phyloP scores from a whole-genome alignment of 1,140 invertebrate genomes.

The Drosophila malerkotliana region DNA sequence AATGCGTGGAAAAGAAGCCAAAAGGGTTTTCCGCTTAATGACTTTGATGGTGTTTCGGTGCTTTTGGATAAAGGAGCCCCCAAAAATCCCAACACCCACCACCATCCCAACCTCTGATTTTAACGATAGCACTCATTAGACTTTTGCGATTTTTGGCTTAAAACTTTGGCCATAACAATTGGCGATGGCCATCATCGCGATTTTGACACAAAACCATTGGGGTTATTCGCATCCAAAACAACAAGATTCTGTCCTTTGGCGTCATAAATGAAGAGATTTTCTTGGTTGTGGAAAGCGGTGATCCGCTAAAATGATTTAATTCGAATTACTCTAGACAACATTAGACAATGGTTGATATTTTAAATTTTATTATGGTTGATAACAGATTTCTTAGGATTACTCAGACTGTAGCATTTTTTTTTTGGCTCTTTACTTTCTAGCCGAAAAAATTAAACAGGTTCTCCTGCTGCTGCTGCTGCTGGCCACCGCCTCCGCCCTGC shows the following conservation, averaged over 20 bases:
- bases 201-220: slow-evolving; percentile 36
- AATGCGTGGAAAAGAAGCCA: slow-evolving; percentile 69
- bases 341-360: not conserved
- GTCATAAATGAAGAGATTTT: slow-evolving; percentile 26
- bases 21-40: slow-evolving; percentile 75
- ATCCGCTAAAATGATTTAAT: not conserved
- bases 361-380: not conserved
- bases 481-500: slow-evolving; percentile 25
- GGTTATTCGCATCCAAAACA: slow-evolving; percentile 25
- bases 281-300: slow-evolving; percentile 3
- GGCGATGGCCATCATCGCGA: slow-evolving; percentile 54
- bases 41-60: slow-evolving; percentile 53
- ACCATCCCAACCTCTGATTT: slow-evolving; percentile 42
- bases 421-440: not conserved
- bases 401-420: slow-evolving; percentile 7
- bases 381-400: not conserved
- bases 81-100: slow-evolving; percentile 11
- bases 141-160: slow-evolving; percentile 60
- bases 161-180: slow-evolving; percentile 74
- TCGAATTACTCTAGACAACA: not conserved
- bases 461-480: slow-evolving; percentile 41
- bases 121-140: slow-evolving; percentile 71
- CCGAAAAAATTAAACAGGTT: slow-evolving; percentile 36
- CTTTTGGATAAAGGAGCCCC: slow-evolving; percentile 18
- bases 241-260: slow-evolving; percentile 13